phyloP scores from a whole-genome alignment of 2,888 invertebrate species.

The Coelinius sp. region DNA sequence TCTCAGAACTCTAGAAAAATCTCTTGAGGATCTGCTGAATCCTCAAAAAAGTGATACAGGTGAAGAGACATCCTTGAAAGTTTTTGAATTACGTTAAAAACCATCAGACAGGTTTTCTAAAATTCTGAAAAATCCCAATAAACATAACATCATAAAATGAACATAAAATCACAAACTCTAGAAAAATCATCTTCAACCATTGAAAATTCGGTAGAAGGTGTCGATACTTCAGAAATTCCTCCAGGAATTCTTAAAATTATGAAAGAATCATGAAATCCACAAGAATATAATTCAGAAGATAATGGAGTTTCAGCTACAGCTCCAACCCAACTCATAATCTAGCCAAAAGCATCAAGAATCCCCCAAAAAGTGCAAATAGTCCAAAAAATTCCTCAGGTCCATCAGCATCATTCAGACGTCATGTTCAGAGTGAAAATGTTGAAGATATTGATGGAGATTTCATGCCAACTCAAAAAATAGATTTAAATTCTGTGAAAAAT shows the following conservation, averaged over 20 bases:
- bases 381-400: not conserved
- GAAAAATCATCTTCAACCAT: no score
- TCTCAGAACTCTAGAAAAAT: not conserved
- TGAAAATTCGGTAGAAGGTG: not conserved
- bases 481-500: not conserved
- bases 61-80: not conserved
- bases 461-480: conserved; percentile 15
- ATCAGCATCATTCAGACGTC: not conserved
- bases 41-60: not conserved
- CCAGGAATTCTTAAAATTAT: not conserved
- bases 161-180: no score
- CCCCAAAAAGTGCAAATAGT: not conserved
- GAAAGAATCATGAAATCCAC: not conserved
- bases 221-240: not conserved
- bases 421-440: no score
- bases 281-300: not conserved
- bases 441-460: conserved; percentile 24
- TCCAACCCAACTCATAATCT: not conserved
- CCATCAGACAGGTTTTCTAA: not conserved
- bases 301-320: not conserved
- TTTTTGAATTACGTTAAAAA: not conserved
- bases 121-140: not conserved
- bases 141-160: no score
- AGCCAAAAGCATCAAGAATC: not conserved
- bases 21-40: not conserved